These are phyloP conservation scores for Gadopsis bispinosus DNA, from an alignment of 2,797 vertebrate genomes.

Conservation along the genomic window DNA sequence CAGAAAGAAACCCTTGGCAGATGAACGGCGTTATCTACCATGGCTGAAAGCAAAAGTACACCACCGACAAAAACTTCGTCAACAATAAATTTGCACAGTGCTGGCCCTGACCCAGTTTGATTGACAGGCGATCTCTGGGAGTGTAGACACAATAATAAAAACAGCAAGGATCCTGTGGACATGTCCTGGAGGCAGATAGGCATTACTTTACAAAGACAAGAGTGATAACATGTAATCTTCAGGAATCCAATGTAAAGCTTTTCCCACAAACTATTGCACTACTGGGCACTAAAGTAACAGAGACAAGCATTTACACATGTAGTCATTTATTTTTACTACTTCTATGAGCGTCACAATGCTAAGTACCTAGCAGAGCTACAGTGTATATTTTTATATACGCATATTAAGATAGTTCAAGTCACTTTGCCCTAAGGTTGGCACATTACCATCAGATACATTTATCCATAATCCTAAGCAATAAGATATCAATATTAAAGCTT, in stretches of 20 bases:
- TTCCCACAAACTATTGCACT: not conserved
- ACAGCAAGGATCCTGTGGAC: conserved; percentile 19
- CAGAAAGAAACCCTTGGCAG: conserved; percentile 13
- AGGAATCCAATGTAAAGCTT: not conserved
- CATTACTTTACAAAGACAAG: conserved; percentile 34
- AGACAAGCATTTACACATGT: not conserved
- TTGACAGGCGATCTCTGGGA: conserved; percentile 55
- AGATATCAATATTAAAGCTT: conserved; percentile 3
- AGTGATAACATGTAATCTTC: conserved; percentile 6
- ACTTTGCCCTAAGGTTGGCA: not conserved
- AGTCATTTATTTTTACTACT: not conserved
- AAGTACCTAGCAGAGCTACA: not conserved
- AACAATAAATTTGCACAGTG: conserved; percentile 29
- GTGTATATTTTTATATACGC: not conserved
- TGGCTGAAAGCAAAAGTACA: conserved; percentile 35
- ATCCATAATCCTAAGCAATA: not conserved
- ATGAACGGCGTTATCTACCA: conserved; percentile 12
- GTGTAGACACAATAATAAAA: conserved; percentile 16
- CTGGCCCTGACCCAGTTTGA: conserved; percentile 42
- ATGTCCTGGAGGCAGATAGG: conserved; percentile 43
- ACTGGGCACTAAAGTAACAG: not conserved
- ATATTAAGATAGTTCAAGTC: not conserved
- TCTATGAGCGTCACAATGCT: not conserved
- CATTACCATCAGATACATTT: not conserved
- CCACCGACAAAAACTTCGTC: conserved; percentile 23